phyloP scores from a whole-genome alignment of 2,797 vertebrate species.

The Aulostomus chinensis region DNA sequence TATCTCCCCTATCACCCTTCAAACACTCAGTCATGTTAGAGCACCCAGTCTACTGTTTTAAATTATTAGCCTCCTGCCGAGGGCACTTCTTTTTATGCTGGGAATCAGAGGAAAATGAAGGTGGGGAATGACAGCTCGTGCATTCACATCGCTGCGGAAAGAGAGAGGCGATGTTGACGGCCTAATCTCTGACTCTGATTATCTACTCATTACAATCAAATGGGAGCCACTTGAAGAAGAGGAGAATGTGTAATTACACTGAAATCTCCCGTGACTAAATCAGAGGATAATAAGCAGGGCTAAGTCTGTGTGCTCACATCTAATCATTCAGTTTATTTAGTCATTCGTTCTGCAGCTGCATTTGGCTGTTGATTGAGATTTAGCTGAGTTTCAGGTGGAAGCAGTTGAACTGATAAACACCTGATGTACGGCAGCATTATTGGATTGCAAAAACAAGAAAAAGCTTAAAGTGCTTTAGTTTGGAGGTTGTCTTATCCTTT shows the following conservation, averaged over 20 bases:
- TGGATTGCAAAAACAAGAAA: too few species aligned
- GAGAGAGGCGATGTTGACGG: constrained; percentile 58
- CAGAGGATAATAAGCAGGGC: constrained; percentile 57
- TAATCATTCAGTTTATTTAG: constrained; percentile 53
- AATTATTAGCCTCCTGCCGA: constrained; percentile 68
- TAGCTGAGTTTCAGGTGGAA: constrained; percentile 20
- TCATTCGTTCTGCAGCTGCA: constrained; percentile 22
- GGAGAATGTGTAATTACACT: constrained; percentile 69
- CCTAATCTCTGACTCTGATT: constrained; percentile 80
- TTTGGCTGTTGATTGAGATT: constrained; percentile 15
- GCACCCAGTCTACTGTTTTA: constrained; percentile 45
- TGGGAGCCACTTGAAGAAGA: constrained; percentile 62
- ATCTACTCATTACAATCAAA: constrained; percentile 81
- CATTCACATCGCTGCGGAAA: constrained; percentile 32
- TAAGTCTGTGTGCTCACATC: constrained; percentile 39
- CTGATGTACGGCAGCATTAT: too few species aligned
- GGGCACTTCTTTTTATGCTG: constrained; percentile 26
- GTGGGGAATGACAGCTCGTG: constrained; percentile 53
- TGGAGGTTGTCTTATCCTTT: too few species aligned
- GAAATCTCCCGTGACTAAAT: constrained; percentile 73
- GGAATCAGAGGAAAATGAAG: constrained; percentile 29
- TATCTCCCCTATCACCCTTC: constrained; percentile 53
- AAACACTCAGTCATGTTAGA: constrained; percentile 49
- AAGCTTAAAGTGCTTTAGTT: too few species aligned
- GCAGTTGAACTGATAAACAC: constrained; percentile 5